Evolutionary conservation across 2,888 invertebrate species (phyloP).

Genomic region (Cerastoderma edule): DNA sequence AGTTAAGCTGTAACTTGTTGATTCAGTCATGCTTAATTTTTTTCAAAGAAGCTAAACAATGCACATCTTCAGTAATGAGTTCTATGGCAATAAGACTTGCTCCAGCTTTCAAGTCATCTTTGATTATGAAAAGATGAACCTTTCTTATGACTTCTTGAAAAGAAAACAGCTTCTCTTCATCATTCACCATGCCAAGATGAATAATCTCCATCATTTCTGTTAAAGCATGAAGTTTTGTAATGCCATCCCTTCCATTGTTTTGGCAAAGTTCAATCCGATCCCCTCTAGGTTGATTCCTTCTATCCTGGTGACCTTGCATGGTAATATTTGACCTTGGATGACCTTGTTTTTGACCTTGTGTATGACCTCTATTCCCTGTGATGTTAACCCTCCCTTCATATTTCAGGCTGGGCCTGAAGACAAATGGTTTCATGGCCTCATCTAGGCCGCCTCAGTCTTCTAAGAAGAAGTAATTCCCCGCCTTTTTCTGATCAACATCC

Average conservation of each 20-base stretch:
- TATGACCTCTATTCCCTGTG: slow-evolving; percentile 14
- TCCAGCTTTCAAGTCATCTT: too few species aligned
- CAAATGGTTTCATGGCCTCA: slow-evolving; percentile 42
- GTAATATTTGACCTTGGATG: too few species aligned
- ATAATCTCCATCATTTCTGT: background rate
- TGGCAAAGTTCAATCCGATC: background rate
- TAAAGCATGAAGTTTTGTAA: background rate
- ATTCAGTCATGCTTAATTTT: too few species aligned
- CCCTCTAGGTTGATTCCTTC: background rate
- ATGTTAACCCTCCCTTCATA: slow-evolving; percentile 15
- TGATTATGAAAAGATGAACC: too few species aligned
- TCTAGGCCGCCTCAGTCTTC: slow-evolving; percentile 89
- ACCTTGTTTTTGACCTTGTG: background rate
- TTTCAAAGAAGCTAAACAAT: too few species aligned
- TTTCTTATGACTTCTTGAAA: too few species aligned
- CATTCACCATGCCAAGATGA: background rate
- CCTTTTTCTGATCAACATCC: slow-evolving; percentile 98
- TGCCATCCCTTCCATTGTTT: background rate
- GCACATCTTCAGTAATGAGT: background rate
- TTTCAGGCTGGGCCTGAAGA: slow-evolving; percentile 56
- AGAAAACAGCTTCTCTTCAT: too few species aligned
- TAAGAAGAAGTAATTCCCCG: slow-evolving; percentile 99
- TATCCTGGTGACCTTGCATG: too few species aligned
- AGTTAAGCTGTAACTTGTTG: too few species aligned
- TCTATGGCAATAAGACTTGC: background rate